phyloP scores from a whole-genome alignment of 2,888 invertebrate genomes.

The Xestoiulus laeticollis region DNA sequence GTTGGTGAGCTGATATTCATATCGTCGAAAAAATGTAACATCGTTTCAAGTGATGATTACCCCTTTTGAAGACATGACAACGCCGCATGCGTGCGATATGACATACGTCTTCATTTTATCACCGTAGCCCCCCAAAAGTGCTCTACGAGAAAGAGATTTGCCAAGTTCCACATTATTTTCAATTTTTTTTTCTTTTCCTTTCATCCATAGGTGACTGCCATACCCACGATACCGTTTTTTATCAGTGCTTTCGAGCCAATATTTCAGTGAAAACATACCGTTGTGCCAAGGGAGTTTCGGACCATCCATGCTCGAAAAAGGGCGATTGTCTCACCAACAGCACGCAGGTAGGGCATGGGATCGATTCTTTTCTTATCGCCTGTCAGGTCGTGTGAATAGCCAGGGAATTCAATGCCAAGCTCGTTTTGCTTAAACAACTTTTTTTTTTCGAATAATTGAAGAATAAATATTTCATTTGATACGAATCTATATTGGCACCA shows the following conservation, averaged over 20 bases:
- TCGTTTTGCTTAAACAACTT: too few species aligned
- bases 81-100: neutral
- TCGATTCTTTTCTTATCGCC: neutral
- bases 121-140: neutral
- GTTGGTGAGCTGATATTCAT: conserved; percentile 16
- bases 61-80: neutral
- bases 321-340: conserved; percentile 2
- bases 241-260: conserved; percentile 13
- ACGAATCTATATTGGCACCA: too few species aligned
- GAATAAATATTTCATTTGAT: too few species aligned
- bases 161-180: neutral
- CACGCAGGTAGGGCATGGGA: neutral
- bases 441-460: too few species aligned
- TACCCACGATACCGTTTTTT: neutral
- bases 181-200: neutral
- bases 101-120: conserved; percentile 21
- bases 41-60: neutral
- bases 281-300: conserved; percentile 15
- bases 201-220: conserved; percentile 2
- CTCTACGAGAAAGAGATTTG: neutral
- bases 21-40: neutral
- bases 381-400: neutral
- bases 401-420: too few species aligned
- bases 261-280: conserved; percentile 22
- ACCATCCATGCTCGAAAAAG: conserved; percentile 11